phyloP scores from a whole-genome alignment of 2,797 vertebrate species.

The Neosilurus mollespiculum region DNA sequence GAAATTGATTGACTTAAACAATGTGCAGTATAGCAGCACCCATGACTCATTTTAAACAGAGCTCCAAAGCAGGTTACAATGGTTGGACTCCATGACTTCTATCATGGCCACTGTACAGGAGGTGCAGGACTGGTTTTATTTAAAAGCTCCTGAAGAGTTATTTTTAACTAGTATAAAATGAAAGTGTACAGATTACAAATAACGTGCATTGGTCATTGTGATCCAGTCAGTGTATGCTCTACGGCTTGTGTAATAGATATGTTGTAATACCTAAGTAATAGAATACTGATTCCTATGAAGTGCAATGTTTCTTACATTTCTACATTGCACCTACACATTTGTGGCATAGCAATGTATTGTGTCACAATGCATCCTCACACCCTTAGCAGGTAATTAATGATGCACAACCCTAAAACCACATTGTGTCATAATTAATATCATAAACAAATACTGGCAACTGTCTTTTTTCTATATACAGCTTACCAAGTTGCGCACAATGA shows the following conservation, averaged over 20 bases:
- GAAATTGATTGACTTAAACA: no score
- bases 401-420: not conserved
- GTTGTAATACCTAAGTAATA: not conserved
- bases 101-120: no score
- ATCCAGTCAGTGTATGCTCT: not conserved
- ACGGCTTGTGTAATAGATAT: not conserved
- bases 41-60: not conserved
- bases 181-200: no score
- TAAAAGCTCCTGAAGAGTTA: not conserved
- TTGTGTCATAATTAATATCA: not conserved
- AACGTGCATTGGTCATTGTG: not conserved
- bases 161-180: not conserved
- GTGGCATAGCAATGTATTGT: not conserved
- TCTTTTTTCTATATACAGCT: not conserved
- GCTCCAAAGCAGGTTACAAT: not conserved
- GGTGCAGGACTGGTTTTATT: not conserved
- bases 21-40: not conserved
- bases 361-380: not conserved
- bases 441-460: not conserved
- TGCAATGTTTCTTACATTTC: not conserved
- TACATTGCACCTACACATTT: not conserved
- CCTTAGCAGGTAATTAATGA: not conserved
- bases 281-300: not conserved
- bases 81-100: no score
- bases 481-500: constrained; percentile 98